phyloP scores from a whole-genome alignment of 2,113 vertebrate genomes.

The Pituophis catenifer region DNA sequence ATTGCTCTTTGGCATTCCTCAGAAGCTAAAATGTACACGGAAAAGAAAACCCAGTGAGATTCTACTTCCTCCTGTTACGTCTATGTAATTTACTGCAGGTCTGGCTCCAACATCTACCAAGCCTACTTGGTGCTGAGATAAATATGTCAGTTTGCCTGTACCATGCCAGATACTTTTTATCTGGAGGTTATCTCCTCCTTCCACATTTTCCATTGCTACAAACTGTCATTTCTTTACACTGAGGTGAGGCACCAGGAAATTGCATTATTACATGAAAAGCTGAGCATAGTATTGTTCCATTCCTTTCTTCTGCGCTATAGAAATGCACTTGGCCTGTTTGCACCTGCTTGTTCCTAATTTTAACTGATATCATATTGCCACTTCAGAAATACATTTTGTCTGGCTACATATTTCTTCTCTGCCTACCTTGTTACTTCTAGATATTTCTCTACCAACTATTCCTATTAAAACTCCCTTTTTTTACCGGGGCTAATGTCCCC shows the following conservation, averaged over 20 bases:
- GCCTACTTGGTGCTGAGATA: background rate
- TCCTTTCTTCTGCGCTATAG: background rate
- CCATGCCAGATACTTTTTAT: background rate
- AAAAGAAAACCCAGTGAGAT: constrained; percentile 40
- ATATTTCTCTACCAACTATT: background rate
- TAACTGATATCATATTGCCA: background rate
- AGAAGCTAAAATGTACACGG: constrained; percentile 44
- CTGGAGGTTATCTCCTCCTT: background rate
- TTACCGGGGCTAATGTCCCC: background rate
- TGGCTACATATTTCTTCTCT: background rate
- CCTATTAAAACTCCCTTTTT: background rate
- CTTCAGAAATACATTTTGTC: background rate
- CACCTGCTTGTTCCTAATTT: background rate
- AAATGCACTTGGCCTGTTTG: background rate
- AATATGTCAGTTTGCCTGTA: background rate
- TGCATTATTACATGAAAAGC: constrained; percentile 1
- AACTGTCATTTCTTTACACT: background rate
- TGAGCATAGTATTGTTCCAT: background rate
- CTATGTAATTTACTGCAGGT: background rate
- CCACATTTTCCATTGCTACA: constrained; percentile 12
- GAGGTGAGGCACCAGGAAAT: background rate
- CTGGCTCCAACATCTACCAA: background rate
- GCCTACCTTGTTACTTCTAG: background rate
- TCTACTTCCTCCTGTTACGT: constrained; percentile 14
- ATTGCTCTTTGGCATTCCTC: constrained; percentile 46